Conservation (phyloP, 2,113 vertebrate genomes). For the Natator depressus region DNA sequence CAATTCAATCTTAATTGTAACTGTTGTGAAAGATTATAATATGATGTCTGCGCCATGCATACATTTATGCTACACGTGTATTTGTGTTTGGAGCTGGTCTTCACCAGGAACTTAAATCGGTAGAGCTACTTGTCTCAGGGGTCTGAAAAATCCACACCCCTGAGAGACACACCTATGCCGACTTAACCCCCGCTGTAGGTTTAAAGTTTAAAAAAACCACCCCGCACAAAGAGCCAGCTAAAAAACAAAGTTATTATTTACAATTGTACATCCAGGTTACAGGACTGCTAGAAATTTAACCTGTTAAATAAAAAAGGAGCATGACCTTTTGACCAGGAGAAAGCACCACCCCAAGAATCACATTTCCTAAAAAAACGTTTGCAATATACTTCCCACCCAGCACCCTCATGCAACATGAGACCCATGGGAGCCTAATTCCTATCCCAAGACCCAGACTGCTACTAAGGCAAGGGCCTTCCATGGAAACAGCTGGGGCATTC, state of each 20-base stretch:
- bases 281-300: fast-evolving
- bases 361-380: not conserved
- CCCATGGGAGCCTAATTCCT: fast-evolving
- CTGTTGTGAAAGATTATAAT: not conserved
- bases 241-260: conserved; percentile 39
- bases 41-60: not conserved
- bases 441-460: not conserved
- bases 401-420: fast-evolving
- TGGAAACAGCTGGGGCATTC: not conserved
- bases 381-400: fast-evolving
- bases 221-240: fast-evolving
- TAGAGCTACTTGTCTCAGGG: not conserved
- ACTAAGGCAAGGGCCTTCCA: not conserved
- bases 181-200: not conserved
- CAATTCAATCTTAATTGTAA: not conserved
- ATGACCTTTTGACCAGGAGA: not conserved
- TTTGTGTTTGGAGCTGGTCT: not conserved
- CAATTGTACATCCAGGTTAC: not conserved
- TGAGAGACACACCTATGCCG: not conserved
- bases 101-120: not conserved
- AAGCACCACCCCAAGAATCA: not conserved
- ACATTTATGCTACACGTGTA: not conserved
- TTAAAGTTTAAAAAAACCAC: not conserved
- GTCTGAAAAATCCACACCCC: not conserved
- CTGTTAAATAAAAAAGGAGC: not conserved